Evolutionary conservation across 2,797 vertebrate genomes (phyloP).

Genomic region (Benthosema pterotum): DNA sequence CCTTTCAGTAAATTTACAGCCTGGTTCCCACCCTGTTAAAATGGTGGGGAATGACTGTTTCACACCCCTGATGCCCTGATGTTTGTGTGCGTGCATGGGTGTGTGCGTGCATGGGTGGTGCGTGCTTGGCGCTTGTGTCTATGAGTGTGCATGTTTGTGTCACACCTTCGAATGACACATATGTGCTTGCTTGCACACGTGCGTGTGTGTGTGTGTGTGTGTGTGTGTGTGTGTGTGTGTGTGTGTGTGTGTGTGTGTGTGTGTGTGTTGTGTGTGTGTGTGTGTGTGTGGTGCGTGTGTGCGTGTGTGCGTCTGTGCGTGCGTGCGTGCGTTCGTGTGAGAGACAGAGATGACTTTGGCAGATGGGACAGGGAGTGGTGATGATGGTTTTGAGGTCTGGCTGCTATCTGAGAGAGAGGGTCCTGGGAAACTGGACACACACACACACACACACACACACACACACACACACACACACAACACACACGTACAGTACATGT

Average conservation of each 20-base stretch:
- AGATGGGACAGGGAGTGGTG: slow-evolving; percentile 68
- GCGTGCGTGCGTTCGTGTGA: no score
- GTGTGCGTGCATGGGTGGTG: no score
- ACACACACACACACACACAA: slow-evolving; percentile 6
- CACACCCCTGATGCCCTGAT: no score
- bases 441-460: slow-evolving; percentile 42
- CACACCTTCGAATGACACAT: no score
- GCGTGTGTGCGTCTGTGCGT: neutral
- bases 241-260: slow-evolving; percentile 47
- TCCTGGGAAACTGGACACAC: slow-evolving; percentile 70
- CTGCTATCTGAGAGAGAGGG: slow-evolving; percentile 68
- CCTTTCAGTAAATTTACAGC: slow-evolving; percentile 59
- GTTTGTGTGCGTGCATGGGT: no score
- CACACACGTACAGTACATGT: neutral
- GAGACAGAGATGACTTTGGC: slow-evolving; percentile 69
- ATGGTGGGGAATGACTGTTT: slow-evolving; percentile 57
- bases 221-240: slow-evolving; percentile 16
- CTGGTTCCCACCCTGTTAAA: slow-evolving; percentile 65
- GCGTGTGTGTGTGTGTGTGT: slow-evolving; percentile 5
- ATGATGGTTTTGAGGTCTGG: slow-evolving; percentile 76
- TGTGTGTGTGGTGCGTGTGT: slow-evolving; percentile 5
- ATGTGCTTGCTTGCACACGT: no score
- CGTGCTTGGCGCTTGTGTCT: no score
- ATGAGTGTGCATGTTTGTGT: no score
- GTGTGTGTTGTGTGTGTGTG: slow-evolving; percentile 1